Percentiles rank a stretch among this genome's conserved stretches.
These are phyloP conservation scores for Chironomus riparius DNA, from an alignment of 2,888 invertebrate genomes.

Conservation along the genomic window DNA sequence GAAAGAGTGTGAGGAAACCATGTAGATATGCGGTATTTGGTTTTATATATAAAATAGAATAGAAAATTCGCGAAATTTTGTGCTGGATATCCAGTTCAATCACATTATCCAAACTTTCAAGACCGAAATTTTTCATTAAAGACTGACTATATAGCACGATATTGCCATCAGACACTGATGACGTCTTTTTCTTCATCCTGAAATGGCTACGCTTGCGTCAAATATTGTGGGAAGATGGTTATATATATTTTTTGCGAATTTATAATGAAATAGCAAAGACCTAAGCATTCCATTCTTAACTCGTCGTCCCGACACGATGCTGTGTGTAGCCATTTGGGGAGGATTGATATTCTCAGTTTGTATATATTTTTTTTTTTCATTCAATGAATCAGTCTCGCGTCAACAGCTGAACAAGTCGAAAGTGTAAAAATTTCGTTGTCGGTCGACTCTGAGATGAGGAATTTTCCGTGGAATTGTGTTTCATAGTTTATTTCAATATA, in stretches of 20 bases:
- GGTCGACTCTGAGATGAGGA: not conserved
- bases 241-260: not conserved
- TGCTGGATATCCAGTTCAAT: not conserved
- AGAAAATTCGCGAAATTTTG: slow-evolving; percentile 10
- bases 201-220: slow-evolving; percentile 25
- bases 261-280: not conserved
- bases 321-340: not conserved
- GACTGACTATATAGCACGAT: not conserved
- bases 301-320: not conserved
- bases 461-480: not conserved
- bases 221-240: not conserved
- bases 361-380: too few relatives aligned
- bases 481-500: not conserved
- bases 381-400: slow-evolving; percentile 11
- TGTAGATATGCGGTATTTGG: not conserved
- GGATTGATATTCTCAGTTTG: not conserved
- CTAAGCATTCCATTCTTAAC: not conserved
- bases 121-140: not conserved
- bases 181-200: not conserved
- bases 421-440: not conserved
- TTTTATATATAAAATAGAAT: not conserved
- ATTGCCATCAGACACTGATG: not conserved
- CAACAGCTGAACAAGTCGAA: slow-evolving; percentile 9
- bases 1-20: not conserved
- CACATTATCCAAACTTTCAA: not conserved